Base-by-base conservation (phyloP, 2,113 vertebrate genomes). In the Phocoena phocoena region DNA sequence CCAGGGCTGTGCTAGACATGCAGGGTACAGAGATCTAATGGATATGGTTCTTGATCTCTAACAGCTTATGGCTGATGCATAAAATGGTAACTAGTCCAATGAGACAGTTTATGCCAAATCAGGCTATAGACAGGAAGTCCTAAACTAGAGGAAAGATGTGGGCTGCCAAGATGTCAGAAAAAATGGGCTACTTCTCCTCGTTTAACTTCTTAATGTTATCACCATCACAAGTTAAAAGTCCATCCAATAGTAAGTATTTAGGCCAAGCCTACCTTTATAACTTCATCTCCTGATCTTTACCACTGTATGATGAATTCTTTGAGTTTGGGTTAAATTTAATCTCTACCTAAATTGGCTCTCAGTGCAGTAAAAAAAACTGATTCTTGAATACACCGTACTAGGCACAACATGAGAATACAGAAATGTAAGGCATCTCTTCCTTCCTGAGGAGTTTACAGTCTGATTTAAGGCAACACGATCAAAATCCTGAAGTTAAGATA, bases 401-500 rank as follows among this genome's bases (percentile, higher is more conserved):
- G 13, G 28, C 5, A 62, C 17, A 41, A 21, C 0, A 0, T 36
- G 36, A 80, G 31, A 62, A 23, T 84, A 53, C 14, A 36, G 41
- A 76, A 33, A 81, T 63, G 3, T 63, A 58, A 92, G 44, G 25
- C 44, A 86, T 21, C 17, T 76, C 23, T 93, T 88, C 38, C 63
- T 81, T 93, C 38, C 73, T 77, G 67, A 84, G n/a, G 3, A 38
- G 33, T 76, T 33, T 68, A 21, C 28, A 53, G 58, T 93, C 28
- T 88, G n/a, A 86, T 88, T 83, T 77, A 67, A 67, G 20, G 36
- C 44, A 41, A 33, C 36, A 31, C 77, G 33, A 85, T 60, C 7
- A 76, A 86, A 96, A 89, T 53, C n/a, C n/a, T 77, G 8, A 93
- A 85, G 36, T 74, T 55, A 88, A 96, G 93, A 80, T 36, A 55